phyloP scores from a whole-genome alignment of 2,888 invertebrate genomes.

The Oxystoma pomonae region DNA sequence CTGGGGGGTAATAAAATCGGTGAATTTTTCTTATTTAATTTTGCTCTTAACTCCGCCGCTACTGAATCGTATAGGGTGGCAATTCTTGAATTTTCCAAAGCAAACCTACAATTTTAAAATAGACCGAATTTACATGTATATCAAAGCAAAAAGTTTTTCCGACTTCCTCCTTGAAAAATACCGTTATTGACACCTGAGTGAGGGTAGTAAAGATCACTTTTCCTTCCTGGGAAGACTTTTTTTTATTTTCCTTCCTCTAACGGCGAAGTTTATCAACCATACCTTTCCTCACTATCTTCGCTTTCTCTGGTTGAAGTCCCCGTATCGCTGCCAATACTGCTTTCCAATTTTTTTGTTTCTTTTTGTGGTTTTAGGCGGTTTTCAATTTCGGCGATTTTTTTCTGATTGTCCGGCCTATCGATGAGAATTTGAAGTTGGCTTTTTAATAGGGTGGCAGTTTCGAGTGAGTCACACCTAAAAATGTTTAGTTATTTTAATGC shows the following conservation, averaged over 20 bases:
- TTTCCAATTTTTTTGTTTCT: slow-evolving; percentile 66
- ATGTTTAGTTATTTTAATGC: too few species aligned
- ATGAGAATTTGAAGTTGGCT: slow-evolving; percentile 80
- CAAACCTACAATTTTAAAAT: too few species aligned
- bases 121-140: too few species aligned
- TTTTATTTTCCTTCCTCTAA: too few species aligned
- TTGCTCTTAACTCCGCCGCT: slow-evolving; percentile 84
- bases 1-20: slow-evolving; percentile 88
- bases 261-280: too few species aligned
- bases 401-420: slow-evolving; percentile 79
- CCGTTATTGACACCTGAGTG: too few species aligned
- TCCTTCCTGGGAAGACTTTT: too few species aligned
- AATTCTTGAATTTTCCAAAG: slow-evolving; percentile 50
- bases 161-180: too few species aligned
- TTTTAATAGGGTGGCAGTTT: slow-evolving; percentile 85
- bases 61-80: slow-evolving; percentile 85
- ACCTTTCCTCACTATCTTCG: slow-evolving; percentile 66
- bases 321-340: slow-evolving; percentile 71
- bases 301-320: slow-evolving; percentile 63
- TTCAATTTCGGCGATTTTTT: slow-evolving; percentile 81
- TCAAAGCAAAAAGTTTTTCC: too few species aligned
- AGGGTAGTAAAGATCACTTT: too few species aligned
- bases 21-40: slow-evolving; percentile 54
- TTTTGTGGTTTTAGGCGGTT: slow-evolving; percentile 52
- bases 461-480: slow-evolving; percentile 82